These are phyloP conservation scores for Nesidiocoris tenuis DNA, from an alignment of 2,888 invertebrate genomes.

Conservation along the genomic window DNA sequence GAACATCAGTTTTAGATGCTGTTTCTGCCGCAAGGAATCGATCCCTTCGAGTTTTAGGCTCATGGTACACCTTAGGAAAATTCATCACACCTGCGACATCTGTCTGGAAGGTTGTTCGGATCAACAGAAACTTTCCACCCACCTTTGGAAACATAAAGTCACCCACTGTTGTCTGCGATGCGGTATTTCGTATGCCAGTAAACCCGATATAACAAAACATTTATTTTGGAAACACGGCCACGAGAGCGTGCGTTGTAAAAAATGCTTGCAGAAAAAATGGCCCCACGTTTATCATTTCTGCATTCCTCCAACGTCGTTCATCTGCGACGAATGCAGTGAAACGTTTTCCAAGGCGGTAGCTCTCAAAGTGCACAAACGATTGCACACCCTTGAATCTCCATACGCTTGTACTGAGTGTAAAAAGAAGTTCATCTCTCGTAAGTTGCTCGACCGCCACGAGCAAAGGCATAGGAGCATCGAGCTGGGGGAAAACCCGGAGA, in stretches of 20 bases:
- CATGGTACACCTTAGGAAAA: slow-evolving; percentile 83
- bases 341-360: slow-evolving; percentile 74
- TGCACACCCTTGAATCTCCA: slow-evolving; percentile 71
- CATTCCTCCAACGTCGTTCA: slow-evolving; percentile 73
- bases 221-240: slow-evolving; percentile 92
- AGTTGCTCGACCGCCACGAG: slow-evolving; percentile 71
- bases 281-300: slow-evolving; percentile 90
- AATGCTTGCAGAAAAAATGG: slow-evolving; percentile 86
- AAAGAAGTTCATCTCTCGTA: slow-evolving; percentile 78
- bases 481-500: slow-evolving; percentile 25
- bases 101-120: slow-evolving; percentile 79
- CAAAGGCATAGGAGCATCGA: slow-evolving; percentile 59
- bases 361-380: slow-evolving; percentile 78
- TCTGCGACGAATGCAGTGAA: slow-evolving; percentile 77
- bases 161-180: slow-evolving; percentile 85
- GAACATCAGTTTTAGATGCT: slow-evolving; percentile 76
- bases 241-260: slow-evolving; percentile 80
- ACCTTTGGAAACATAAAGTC: slow-evolving; percentile 87
- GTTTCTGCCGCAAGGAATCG: slow-evolving; percentile 73
- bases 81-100: slow-evolving; percentile 82
- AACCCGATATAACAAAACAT: slow-evolving; percentile 84
- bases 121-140: slow-evolving; percentile 77
- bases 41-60: slow-evolving; percentile 83
- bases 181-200: slow-evolving; percentile 83
- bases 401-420: slow-evolving; percentile 73